These are phyloP conservation scores for Tautogolabrus adspersus DNA, from an alignment of 2,113 vertebrate species.

Conservation along the genomic window DNA sequence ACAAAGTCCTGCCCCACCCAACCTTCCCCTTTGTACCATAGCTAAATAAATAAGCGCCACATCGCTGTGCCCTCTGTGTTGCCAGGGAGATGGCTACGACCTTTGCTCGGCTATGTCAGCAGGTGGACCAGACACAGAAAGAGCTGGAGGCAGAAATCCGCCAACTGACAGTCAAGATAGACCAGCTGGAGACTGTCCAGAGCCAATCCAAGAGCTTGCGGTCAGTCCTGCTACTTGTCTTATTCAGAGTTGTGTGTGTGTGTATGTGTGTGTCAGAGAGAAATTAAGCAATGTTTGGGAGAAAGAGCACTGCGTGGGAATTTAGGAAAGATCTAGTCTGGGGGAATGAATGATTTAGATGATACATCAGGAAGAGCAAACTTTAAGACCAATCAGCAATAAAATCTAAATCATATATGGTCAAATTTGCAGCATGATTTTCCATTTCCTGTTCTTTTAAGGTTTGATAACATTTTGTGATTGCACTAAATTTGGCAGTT, in stretches of 20 bases:
- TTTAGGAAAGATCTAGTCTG: not conserved
- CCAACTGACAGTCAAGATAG: slow-evolving; percentile 88
- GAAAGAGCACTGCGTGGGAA: not conserved
- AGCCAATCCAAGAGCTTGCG: slow-evolving; percentile 89
- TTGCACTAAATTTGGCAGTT: too few species aligned
- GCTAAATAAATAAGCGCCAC: slow-evolving; percentile 58
- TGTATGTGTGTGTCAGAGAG: not conserved
- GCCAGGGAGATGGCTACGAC: slow-evolving; percentile 95
- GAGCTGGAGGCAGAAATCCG: slow-evolving; percentile 90
- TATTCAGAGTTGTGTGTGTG: too few species aligned
- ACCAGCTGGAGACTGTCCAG: slow-evolving; percentile 91
- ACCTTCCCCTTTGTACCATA: slow-evolving; percentile 6
- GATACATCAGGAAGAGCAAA: too few species aligned
- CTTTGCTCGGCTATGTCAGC: slow-evolving; percentile 94
- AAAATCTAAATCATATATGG: too few species aligned
- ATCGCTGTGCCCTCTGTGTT: slow-evolving; percentile 57
- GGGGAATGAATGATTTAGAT: not conserved
- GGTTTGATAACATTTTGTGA: too few species aligned
- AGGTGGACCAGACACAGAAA: slow-evolving; percentile 92
- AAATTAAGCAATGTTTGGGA: not conserved
- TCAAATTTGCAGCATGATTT: too few species aligned
- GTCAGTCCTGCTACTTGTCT: slow-evolving; percentile 74
- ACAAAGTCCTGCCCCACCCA: not conserved
- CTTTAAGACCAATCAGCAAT: too few species aligned
- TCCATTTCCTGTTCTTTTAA: too few species aligned